phyloP scores from a whole-genome alignment of 2,888 invertebrate species.

The Aphidius colemani region DNA sequence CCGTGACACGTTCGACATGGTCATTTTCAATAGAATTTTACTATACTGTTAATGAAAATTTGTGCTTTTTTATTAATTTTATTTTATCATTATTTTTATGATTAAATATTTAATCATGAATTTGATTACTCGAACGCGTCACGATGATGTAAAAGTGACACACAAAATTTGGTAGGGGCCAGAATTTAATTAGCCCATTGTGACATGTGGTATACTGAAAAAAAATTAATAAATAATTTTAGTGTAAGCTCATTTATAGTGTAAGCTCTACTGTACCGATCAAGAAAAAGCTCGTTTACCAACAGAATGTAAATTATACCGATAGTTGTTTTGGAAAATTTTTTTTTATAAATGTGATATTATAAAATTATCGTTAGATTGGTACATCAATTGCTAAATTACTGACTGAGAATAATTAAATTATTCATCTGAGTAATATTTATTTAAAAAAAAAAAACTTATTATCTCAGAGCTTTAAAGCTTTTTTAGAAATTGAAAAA shows the following conservation, averaged over 20 bases:
- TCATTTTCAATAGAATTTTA: slow-evolving; percentile 12
- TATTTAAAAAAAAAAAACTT: too few species aligned
- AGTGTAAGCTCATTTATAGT: slow-evolving; percentile 3
- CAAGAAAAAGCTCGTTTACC: not conserved
- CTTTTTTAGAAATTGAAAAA: too few species aligned
- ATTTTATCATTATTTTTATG: not conserved
- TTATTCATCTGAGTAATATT: too few species aligned
- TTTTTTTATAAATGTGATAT: too few species aligned
- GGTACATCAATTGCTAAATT: too few species aligned
- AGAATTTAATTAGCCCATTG: slow-evolving; percentile 42
- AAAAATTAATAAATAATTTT: slow-evolving; percentile 6
- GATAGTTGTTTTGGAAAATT: too few species aligned
- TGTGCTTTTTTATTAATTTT: not conserved
- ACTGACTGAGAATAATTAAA: too few species aligned
- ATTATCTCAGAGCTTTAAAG: too few species aligned
- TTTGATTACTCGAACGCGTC: slow-evolving; percentile 24
- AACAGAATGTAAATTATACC: too few species aligned
- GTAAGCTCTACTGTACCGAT: slow-evolving; percentile 15
- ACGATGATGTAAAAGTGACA: slow-evolving; percentile 22
- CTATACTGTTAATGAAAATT: slow-evolving; percentile 4
- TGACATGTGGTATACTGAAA: not conserved
- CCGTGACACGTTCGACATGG: slow-evolving; percentile 28
- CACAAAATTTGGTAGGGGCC: slow-evolving; percentile 42
- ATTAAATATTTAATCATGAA: slow-evolving; percentile 1
- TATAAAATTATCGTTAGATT: too few species aligned